Base-by-base conservation (phyloP, 2,797 vertebrate species). In the Urophycis tenuis region DNA sequence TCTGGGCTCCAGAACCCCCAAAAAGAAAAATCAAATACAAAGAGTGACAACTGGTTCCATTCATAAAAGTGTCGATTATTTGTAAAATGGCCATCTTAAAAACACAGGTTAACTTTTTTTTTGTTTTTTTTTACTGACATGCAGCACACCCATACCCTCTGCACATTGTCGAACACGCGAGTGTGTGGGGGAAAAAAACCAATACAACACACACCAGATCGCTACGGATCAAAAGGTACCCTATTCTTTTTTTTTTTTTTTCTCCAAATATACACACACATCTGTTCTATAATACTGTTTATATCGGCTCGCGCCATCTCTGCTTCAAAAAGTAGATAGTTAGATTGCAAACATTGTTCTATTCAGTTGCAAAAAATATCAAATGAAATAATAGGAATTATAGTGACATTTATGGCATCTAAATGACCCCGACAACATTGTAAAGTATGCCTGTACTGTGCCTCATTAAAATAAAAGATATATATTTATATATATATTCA, bases 131-230 rank as follows among this genome's bases (percentile, higher is more conserved):
- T 67, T 67, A 29, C 29, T 87, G 91, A 93, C 93, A 94, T 94
- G 92, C 93, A 94, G 92, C 90, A 94, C 92, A 92, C 92, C 89
- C 92, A 93, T 89, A 89, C 92, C 92, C 89, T 92, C 93, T 92
- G 93, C 93, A 94, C 92, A 94, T 91, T 87, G 78, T 92, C 91
- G 90, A 91, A 93, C 91, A 93, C 92, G 88, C 90, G 83, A 90
- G 92, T 92, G 92, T 94, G 91, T 92, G 87, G 77, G 74, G 14
- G 7, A 71, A 71, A 69, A 32, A 33, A 71, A 71, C 14, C 0
- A 71, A 71, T 17, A 71, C 69, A 71, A 71, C 30, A 71, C 92
- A 93, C 89, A 93, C 92, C 92, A 91, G 89, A 90, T 92, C 90
- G 93, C 92, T 93, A 93, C 89, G 91, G 92, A 93, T 92, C 86